Percentiles rank a stretch among this genome's conserved stretches.
Conservation (phyloP, 2,888 invertebrate species). For the Phaonia tiefii region DNA sequence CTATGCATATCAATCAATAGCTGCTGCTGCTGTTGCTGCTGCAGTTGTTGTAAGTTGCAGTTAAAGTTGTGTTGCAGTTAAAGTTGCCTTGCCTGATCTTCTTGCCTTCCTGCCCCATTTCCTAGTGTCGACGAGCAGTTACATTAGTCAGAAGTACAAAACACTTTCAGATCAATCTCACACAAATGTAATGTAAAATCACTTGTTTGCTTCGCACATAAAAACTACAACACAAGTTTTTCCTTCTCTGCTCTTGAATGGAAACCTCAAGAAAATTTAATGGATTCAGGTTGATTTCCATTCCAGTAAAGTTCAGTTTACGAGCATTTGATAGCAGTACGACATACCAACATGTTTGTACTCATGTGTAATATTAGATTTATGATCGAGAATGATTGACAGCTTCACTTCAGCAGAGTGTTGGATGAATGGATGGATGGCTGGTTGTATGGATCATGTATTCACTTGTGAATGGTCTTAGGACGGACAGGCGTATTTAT, state of each 20-base stretch:
- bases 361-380: conserved; percentile 15
- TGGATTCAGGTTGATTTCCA: conserved; percentile 52
- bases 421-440: neutral
- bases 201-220: conserved; percentile 31
- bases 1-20: conserved; percentile 78
- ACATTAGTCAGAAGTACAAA: neutral
- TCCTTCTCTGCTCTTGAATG: conserved; percentile 7
- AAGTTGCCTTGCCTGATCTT: neutral
- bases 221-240: neutral
- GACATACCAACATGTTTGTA: conserved; percentile 26
- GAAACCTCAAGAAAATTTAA: conserved; percentile 65
- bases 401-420: neutral
- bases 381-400: conserved; percentile 17
- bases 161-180: conserved; percentile 19
- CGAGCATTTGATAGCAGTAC: neutral
- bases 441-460: neutral
- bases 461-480: neutral
- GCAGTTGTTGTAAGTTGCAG: conserved; percentile 35
- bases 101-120: neutral
- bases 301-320: neutral
- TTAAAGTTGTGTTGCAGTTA: conserved; percentile 37
- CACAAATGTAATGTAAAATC: conserved; percentile 37
- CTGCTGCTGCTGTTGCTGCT: neutral
- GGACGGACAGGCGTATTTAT: neutral
- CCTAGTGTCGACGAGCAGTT: neutral